Percentiles rank a stretch among this genome's conserved stretches.
Evolutionary conservation across 2,888 invertebrate species (phyloP).

Genomic region (Eupithecia pulchellata): DNA sequence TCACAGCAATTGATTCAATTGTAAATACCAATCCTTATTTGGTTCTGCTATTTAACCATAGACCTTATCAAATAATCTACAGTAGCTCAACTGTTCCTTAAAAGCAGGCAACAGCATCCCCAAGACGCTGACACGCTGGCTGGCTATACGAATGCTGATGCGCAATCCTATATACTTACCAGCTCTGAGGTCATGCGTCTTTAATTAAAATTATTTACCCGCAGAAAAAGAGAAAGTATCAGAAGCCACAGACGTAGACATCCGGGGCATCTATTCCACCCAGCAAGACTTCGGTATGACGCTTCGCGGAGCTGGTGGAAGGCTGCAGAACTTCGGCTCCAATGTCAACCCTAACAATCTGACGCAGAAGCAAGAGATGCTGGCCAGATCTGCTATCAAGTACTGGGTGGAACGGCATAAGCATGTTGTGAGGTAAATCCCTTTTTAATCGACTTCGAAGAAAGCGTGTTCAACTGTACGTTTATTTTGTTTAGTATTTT

Average conservation of each 20-base stretch:
- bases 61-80: too few relatives aligned
- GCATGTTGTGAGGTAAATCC: constrained; percentile 92
- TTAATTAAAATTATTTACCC: not conserved
- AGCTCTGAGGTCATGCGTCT: not conserved
- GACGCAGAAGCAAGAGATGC: constrained; percentile 92
- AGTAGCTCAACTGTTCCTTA: too few relatives aligned
- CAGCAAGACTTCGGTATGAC: constrained; percentile 92
- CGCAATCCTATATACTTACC: too few relatives aligned
- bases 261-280: constrained; percentile 91
- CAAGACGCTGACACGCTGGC: too few relatives aligned
- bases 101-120: too few relatives aligned
- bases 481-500: too few relatives aligned
- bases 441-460: too few relatives aligned
- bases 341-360: constrained; percentile 90
- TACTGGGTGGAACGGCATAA: constrained; percentile 96
- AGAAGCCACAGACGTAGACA: constrained; percentile 87
- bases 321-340: constrained; percentile 86
- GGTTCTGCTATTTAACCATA: too few relatives aligned
- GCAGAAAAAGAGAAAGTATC: constrained; percentile 78
- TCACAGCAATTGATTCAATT: too few relatives aligned
- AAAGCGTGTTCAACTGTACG: too few relatives aligned
- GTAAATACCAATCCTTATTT: too few relatives aligned
- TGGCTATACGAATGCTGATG: too few relatives aligned
- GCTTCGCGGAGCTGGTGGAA: constrained; percentile 88
- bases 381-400: constrained; percentile 94